phyloP scores from a whole-genome alignment of 2,113 vertebrate species.

The Ceratotherium simum region DNA sequence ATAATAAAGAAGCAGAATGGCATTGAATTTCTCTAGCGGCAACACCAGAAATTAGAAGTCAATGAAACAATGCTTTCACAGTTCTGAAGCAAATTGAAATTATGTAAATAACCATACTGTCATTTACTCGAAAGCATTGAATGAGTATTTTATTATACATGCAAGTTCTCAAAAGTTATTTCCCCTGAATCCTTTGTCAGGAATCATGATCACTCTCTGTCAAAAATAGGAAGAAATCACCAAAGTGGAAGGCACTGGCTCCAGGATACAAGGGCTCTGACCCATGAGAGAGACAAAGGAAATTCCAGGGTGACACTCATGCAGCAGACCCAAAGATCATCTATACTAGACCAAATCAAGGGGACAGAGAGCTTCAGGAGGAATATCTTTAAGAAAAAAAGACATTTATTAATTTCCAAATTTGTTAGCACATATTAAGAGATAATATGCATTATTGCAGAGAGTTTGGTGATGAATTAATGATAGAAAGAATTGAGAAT shows the following conservation, averaged over 20 bases:
- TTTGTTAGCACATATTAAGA: background rate
- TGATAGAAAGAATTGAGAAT: background rate
- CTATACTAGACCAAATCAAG: background rate
- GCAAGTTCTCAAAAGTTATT: slow-evolving; percentile 1
- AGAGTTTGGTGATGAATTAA: background rate
- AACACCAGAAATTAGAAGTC: background rate
- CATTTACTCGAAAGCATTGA: background rate
- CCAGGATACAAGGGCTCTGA: slow-evolving; percentile 36
- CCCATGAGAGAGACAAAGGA: background rate
- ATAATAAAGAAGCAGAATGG: background rate
- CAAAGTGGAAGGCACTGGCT: background rate
- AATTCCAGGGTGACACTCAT: background rate
- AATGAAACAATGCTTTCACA: background rate
- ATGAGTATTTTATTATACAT: slow-evolving; percentile 41
- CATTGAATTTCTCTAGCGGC: background rate
- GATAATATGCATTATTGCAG: background rate
- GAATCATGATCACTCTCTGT: background rate
- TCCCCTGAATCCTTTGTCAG: slow-evolving; percentile 39
- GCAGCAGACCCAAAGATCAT: background rate
- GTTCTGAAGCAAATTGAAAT: background rate
- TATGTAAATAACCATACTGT: background rate
- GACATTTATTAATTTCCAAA: background rate
- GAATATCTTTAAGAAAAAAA: background rate
- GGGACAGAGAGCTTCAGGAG: background rate
- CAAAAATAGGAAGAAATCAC: background rate